Conservation (phyloP, 1,140 invertebrate species). For the Drosophila sp. region DNA sequence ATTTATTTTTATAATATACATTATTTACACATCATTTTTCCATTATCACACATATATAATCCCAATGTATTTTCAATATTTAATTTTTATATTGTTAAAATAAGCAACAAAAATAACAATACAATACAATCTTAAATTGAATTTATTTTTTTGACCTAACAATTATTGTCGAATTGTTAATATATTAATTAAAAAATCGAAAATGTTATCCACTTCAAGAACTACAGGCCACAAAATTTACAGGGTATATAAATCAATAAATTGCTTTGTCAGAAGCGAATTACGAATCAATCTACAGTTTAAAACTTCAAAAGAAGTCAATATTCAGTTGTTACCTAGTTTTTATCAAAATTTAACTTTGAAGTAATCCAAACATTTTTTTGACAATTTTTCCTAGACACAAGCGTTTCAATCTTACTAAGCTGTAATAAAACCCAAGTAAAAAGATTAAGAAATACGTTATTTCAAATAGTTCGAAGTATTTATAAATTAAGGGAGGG, state of each 20-base stretch:
- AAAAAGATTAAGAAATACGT: background rate
- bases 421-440: background rate
- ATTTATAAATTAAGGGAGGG: too few relatives aligned
- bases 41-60: too few relatives aligned
- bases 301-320: conserved; percentile 1
- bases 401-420: background rate
- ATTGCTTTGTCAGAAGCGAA: background rate
- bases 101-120: too few relatives aligned
- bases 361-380: background rate
- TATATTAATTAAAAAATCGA: too few relatives aligned
- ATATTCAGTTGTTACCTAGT: background rate
- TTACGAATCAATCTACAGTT: background rate
- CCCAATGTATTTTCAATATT: too few relatives aligned
- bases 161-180: too few relatives aligned
- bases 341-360: background rate
- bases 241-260: background rate
- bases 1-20: too few relatives aligned
- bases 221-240: background rate
- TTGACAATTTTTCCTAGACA: background rate
- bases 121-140: too few relatives aligned
- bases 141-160: too few relatives aligned
- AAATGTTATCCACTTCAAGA: background rate
- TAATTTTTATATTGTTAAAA: too few relatives aligned
- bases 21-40: too few relatives aligned
- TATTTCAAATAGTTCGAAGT: too few relatives aligned